Evolutionary conservation across 2,888 invertebrate genomes (phyloP), one percentile per base, ranked within the genome.

Genomic region (Shargacucullia verbasci): DNA sequence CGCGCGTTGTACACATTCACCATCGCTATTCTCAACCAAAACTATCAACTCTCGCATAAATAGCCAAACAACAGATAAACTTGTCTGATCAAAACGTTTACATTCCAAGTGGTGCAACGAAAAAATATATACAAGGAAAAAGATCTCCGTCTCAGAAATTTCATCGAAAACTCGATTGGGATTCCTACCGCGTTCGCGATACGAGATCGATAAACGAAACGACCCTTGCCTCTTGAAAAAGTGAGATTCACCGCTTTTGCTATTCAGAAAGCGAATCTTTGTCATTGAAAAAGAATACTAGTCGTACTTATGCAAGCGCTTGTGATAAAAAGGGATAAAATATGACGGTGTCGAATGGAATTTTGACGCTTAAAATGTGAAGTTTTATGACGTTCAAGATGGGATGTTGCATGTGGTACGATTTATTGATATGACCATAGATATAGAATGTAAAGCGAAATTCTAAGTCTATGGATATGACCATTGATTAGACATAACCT

Each of bases 211-310:
- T 89, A 88, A 86, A 80, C 83, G 83, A 78, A 85, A 86, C 84
- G 86, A 86, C 84, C 84, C 82, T 79, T 80, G 79, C 75, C 84
- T 81, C 80, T 80, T 78, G 83, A 85, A 86, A 85, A 86, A 87
- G 84, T 84, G 83, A 84, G 84, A 88, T 86, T 82, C 86, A 81
- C 86, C 80, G 83, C 82, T 87, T 73, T 87, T 87, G 77, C 83
- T 86, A 88, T 89, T 88, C 88, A 81, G 75, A 76, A 79, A 80
- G 83, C 87, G 85, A 78, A 82, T 81, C 84, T 84, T 84, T 83
- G 88, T 88, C 88, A 88, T 88, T 88, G 88, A 88, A 87, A 89
- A 85, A 84, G 82, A 88, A 88, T 85, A 83, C 80, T 73, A 77
- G 74, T 67, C 72, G 81, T 85, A 81, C 74, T 87, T 84, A 84